phyloP scores from a whole-genome alignment of 2,113 vertebrate species.

The Laticauda laticaudata region DNA sequence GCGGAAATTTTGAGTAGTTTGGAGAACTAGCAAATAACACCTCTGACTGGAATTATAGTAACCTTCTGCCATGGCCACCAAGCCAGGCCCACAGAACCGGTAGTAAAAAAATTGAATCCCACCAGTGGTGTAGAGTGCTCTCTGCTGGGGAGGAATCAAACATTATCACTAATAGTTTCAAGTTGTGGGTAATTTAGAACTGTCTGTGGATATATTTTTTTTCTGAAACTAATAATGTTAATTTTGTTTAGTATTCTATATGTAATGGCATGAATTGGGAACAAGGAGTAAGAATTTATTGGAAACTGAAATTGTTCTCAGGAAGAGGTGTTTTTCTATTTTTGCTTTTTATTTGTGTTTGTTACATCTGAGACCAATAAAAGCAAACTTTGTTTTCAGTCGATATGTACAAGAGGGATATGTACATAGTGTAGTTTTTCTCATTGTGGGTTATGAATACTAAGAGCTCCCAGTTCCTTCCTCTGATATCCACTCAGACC shows the following conservation, averaged over 20 bases:
- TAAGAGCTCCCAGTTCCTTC: neutral
- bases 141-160: slow-evolving; percentile 51
- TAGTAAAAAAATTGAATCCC: no score
- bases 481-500: neutral
- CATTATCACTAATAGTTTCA: neutral
- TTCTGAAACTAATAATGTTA: neutral
- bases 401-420: neutral
- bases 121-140: slow-evolving; percentile 35
- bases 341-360: neutral
- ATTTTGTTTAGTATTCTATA: neutral
- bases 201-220: neutral
- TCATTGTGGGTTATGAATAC: neutral
- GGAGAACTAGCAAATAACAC: no score
- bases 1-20: no score
- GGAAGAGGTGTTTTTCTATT: neutral
- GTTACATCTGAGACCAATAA: neutral
- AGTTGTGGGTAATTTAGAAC: neutral
- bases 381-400: neutral
- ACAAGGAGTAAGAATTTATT: slow-evolving; percentile 17
- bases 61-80: no score
- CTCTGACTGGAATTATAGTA: no score
- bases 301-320: neutral
- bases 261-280: neutral
- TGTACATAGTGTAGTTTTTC: neutral
- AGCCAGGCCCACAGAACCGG: no score